Percentiles rank a stretch among this genome's conserved stretches.
phyloP scores from a whole-genome alignment of 2,113 vertebrate species.

The Daubentonia madagascariensis region DNA sequence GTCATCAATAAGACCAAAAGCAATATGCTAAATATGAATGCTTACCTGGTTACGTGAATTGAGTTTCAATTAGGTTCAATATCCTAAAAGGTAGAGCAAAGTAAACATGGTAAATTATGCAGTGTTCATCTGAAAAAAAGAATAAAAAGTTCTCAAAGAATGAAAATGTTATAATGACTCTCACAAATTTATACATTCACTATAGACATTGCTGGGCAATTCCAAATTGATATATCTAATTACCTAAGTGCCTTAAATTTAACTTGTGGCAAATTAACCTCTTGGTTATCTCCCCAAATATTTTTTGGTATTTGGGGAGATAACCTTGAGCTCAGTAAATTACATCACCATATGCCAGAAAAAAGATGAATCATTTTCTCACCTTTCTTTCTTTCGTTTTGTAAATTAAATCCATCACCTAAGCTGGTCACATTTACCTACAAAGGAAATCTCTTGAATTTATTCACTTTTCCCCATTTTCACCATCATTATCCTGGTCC shows the following conservation, averaged over 20 bases:
- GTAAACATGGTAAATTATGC: neutral
- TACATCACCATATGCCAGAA: neutral
- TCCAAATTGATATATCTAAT: neutral
- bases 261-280: neutral
- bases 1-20: neutral
- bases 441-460: neutral
- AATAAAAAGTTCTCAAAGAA: neutral
- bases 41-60: neutral
- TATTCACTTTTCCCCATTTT: neutral
- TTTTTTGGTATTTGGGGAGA: neutral
- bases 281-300: neutral
- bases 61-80: neutral
- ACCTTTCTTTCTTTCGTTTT: neutral
- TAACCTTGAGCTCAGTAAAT: neutral
- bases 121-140: neutral
- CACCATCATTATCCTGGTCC: neutral
- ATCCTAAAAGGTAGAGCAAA: neutral
- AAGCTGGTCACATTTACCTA: neutral
- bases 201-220: neutral
- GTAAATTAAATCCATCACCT: neutral
- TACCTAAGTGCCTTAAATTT: neutral
- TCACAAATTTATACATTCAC: neutral
- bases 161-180: neutral
- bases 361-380: neutral
- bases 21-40: neutral